These are phyloP conservation scores for Arbacia lixula DNA, from an alignment of 53 echinoderm and acorn worm species.

Conservation along the genomic window DNA sequence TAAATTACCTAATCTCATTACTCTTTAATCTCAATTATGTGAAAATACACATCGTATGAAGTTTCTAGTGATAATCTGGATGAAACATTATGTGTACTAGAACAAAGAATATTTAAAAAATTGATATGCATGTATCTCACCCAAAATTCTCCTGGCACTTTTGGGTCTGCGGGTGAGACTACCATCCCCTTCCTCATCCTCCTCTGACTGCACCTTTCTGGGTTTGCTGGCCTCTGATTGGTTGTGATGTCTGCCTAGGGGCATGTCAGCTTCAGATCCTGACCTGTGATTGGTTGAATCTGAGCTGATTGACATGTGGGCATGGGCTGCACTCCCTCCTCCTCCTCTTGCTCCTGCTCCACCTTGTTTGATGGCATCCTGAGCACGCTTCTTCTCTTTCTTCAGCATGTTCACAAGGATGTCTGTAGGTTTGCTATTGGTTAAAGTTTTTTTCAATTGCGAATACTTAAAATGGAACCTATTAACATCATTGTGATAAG, in stretches of 20 bases:
- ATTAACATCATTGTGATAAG: too few species aligned
- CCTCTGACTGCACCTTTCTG: background rate
- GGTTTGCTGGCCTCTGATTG: conserved; percentile 64
- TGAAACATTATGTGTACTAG: too few species aligned
- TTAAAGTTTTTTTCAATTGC: too few species aligned
- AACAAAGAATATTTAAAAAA: too few species aligned
- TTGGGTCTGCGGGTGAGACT: conserved; percentile 49
- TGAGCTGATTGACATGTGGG: background rate
- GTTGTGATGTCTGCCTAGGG: conserved; percentile 21
- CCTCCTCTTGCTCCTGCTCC: conserved; percentile 28
- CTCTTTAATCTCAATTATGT: too few species aligned
- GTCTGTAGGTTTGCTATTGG: conserved; percentile 59
- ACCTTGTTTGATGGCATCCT: conserved; percentile 86
- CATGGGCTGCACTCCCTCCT: background rate
- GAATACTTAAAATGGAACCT: too few species aligned
- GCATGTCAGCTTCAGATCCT: conserved; percentile 31
- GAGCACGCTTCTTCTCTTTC: conserved; percentile 97
- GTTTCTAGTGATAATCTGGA: too few species aligned
- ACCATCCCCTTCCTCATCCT: conserved; percentile 25
- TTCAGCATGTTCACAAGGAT: conserved; percentile 99
- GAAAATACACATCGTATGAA: too few species aligned
- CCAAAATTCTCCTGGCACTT: conserved; percentile 71
- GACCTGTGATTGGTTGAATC: conserved; percentile 58
- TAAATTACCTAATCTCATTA: too few species aligned
- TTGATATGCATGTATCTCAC: too few species aligned